A percentile compares a stretch with the other conserved stretches of the same genome.
Conservation (phyloP, 1,140 invertebrate genomes). For the Calephelis virginiensis region DNA sequence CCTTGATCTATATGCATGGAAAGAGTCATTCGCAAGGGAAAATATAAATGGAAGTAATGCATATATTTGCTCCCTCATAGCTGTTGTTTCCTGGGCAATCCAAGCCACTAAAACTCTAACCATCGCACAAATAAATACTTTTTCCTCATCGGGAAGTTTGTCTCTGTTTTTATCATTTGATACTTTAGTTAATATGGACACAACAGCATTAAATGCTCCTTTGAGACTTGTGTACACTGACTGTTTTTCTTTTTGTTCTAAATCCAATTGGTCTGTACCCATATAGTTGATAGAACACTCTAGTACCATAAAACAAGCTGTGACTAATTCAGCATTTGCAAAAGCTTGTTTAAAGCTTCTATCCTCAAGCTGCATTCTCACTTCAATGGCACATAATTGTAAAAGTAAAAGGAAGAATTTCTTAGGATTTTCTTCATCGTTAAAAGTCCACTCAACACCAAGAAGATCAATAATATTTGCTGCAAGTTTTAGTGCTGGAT, state of each 20-base stretch:
- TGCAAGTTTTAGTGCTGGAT: slow-evolving; percentile 91
- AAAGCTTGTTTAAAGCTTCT: slow-evolving; percentile 88
- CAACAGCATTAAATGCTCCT: slow-evolving; percentile 91
- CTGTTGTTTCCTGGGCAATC: slow-evolving; percentile 94
- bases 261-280: slow-evolving; percentile 87
- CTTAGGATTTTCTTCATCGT: slow-evolving; percentile 88
- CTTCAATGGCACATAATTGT: slow-evolving; percentile 93
- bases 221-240: slow-evolving; percentile 93
- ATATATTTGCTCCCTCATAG: slow-evolving; percentile 90
- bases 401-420: slow-evolving; percentile 91
- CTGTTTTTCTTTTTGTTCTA: slow-evolving; percentile 94
- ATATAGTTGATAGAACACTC: slow-evolving; percentile 91
- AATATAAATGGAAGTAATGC: slow-evolving; percentile 88
- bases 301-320: slow-evolving; percentile 90
- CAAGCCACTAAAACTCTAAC: slow-evolving; percentile 91
- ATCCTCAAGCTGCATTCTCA: slow-evolving; percentile 94
- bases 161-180: slow-evolving; percentile 85
- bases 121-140: slow-evolving; percentile 89
- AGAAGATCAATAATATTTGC: slow-evolving; percentile 88
- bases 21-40: slow-evolving; percentile 88
- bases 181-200: slow-evolving; percentile 86
- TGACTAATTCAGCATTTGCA: slow-evolving; percentile 86
- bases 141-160: slow-evolving; percentile 82
- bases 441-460: slow-evolving; percentile 90
- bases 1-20: slow-evolving; percentile 83